Conservation (phyloP, 2,888 invertebrate genomes). For the Lottia scabra region DNA sequence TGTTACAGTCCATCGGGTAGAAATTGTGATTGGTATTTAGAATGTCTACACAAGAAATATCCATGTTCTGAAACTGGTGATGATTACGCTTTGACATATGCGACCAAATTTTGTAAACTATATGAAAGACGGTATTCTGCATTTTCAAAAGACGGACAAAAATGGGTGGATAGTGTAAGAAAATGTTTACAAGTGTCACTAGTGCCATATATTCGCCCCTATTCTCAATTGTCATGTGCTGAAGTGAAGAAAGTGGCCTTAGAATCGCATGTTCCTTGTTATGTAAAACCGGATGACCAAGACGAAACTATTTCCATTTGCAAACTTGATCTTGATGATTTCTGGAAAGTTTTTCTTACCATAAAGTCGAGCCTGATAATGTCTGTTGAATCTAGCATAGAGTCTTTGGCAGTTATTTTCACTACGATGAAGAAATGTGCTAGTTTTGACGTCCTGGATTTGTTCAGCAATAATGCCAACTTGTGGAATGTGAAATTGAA, state of each 20-base stretch:
- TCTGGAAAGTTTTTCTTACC: too few species aligned
- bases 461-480: too few species aligned
- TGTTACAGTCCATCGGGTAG: constrained; percentile 28
- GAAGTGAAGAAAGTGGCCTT: constrained; percentile 21
- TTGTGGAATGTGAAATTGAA: too few species aligned
- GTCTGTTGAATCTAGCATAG: too few species aligned
- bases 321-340: too few species aligned
- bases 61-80: neutral
- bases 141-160: constrained; percentile 15
- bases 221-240: constrained; percentile 9
- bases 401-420: too few species aligned
- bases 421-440: too few species aligned
- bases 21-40: constrained; percentile 25
- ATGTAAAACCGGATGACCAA: constrained; percentile 8
- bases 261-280: constrained; percentile 23
- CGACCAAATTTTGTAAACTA: constrained; percentile 26
- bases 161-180: constrained; percentile 29
- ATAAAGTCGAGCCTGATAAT: too few species aligned
- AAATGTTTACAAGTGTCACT: constrained; percentile 32
- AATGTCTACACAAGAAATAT: constrained; percentile 23
- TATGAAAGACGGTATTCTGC: constrained; percentile 15
- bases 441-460: too few species aligned
- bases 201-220: constrained; percentile 26
- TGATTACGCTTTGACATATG: constrained; percentile 25
- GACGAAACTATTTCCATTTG: too few species aligned